These are phyloP conservation scores for Butorides virescens DNA, from an alignment of 2,113 vertebrate species.

Conservation along the genomic window DNA sequence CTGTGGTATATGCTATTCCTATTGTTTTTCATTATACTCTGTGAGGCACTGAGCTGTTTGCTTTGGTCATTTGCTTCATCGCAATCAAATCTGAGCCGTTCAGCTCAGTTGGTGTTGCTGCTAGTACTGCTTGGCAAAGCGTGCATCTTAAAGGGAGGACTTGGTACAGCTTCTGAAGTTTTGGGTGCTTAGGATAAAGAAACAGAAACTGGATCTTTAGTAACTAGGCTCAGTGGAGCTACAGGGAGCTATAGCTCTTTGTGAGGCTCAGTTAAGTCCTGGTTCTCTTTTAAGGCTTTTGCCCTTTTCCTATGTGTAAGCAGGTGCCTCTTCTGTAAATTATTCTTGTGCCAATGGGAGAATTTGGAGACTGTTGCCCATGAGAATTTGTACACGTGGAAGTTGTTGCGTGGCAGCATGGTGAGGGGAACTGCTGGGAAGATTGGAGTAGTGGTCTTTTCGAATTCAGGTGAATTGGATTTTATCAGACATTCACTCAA, in stretches of 20 bases:
- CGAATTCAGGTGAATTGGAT: neutral
- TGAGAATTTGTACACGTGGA: neutral
- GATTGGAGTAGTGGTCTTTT: neutral
- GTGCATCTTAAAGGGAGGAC: neutral
- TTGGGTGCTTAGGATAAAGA: neutral
- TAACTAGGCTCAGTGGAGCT: neutral
- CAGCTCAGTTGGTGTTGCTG: neutral
- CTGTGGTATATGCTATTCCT: neutral
- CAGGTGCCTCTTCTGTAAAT: neutral
- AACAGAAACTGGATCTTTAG: neutral
- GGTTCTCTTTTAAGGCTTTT: neutral
- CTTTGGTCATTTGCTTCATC: neutral
- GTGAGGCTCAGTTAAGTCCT: neutral
- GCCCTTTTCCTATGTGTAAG: neutral
- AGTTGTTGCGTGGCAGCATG: neutral
- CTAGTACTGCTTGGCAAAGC: neutral
- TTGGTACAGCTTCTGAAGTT: neutral
- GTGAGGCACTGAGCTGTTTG: neutral
- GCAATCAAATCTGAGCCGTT: neutral
- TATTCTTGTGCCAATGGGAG: neutral
- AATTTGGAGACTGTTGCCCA: neutral
- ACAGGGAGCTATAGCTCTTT: neutral
- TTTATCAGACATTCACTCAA: neutral
- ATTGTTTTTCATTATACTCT: neutral
- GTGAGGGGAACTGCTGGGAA: neutral